Base-by-base conservation (phyloP, 1,140 invertebrate genomes). In the Trichogramma pretiosum region DNA sequence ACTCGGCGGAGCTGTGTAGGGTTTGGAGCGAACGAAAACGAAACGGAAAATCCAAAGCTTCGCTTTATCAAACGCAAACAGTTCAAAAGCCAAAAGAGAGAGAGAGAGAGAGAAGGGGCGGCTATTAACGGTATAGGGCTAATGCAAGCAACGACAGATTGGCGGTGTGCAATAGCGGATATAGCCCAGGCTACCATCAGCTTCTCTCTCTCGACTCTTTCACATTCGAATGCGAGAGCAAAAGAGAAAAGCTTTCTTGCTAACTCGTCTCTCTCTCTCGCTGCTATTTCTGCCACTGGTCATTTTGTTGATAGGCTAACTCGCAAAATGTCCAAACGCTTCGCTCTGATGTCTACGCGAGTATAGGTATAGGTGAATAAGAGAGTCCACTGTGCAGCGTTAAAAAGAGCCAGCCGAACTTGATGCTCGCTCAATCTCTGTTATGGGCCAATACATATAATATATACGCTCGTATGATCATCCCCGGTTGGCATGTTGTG, bases 301-400 rank as follows among this genome's bases (percentile, higher is more conserved):
- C 67, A 69, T 70, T 71, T 70, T 59, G 61, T 58, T 70, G 68
- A 71, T 71, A 67, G 67, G n/a, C n/a, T n/a, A n/a, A n/a, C 63
- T 60, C 50, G 23, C 32, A 43, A 22, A 62, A 61, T 60, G 65
- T 65, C 66, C 59, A 67, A 67, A 65, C 51, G 52, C 19, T 26
- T 52, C 54, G 54, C 46, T 57, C 57, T 59, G 59, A 63, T 56
- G 52, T 55, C 43, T 22, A 37, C 32, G 30, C 38, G 54, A n/a
- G n/a, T n/a, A n/a, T n/a, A n/a, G n/a, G n/a, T n/a, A n/a, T n/a
- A n/a, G n/a, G n/a, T n/a, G n/a, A n/a, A n/a, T n/a, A n/a, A n/a
- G n/a, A n/a, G n/a, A n/a, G n/a, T n/a, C n/a, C n/a, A n/a, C n/a
- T n/a, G n/a, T n/a, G n/a, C n/a, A n/a, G n/a, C n/a, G n/a, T n/a